phyloP scores from a whole-genome alignment of 1,140 invertebrate species.

The Drosophila sturtevanti region DNA sequence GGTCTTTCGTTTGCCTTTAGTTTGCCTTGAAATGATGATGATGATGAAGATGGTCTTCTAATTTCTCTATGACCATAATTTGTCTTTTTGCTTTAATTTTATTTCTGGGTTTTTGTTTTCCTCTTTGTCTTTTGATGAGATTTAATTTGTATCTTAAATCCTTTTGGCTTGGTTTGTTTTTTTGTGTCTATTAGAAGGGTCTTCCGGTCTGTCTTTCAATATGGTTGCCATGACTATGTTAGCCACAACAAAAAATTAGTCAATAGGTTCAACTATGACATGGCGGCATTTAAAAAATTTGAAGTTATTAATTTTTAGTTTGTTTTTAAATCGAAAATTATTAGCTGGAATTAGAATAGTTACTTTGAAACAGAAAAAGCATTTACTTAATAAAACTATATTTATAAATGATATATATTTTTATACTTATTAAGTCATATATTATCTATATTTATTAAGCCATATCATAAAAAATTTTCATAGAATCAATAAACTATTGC shows the following conservation, averaged over 20 bases:
- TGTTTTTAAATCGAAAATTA: no score
- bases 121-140: slow-evolving; percentile 23
- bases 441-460: no score
- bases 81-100: slow-evolving; percentile 44
- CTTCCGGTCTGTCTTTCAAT: slow-evolving; percentile 6
- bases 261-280: neutral
- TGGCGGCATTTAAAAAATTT: neutral
- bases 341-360: neutral
- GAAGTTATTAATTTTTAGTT: no score
- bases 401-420: no score
- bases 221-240: neutral
- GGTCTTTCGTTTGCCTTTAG: slow-evolving; percentile 52
- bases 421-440: no score
- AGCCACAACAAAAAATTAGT: slow-evolving; percentile 4
- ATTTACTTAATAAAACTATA: no score
- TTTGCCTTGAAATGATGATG: neutral
- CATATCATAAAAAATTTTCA: no score
- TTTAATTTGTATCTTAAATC: slow-evolving; percentile 67
- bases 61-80: slow-evolving; percentile 78
- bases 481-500: no score
- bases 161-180: slow-evolving; percentile 26
- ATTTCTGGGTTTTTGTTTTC: slow-evolving; percentile 28
- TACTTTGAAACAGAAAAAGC: no score
- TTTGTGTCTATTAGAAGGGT: slow-evolving; percentile 11
- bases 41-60: slow-evolving; percentile 51